These are phyloP conservation scores for Adrianichthys oophorus DNA, from an alignment of 2,797 vertebrate species.

Conservation along the genomic window DNA sequence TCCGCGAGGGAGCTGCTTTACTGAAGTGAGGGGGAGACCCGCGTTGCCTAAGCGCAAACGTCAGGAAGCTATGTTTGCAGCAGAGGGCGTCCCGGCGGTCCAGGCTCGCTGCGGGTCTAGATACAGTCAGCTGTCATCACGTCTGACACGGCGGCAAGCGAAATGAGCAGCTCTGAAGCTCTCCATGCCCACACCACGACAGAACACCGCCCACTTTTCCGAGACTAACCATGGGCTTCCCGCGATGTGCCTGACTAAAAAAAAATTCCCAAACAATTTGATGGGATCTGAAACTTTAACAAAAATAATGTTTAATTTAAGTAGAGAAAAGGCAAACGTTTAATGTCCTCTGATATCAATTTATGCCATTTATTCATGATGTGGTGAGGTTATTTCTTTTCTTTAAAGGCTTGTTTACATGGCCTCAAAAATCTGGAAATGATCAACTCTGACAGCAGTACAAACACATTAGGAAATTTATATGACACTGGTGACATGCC, in stretches of 20 bases:
- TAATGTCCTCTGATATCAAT: no score
- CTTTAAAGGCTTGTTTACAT: no score
- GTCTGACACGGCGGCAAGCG: slow-evolving; percentile 20
- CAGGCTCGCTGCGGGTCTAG: slow-evolving; percentile 9
- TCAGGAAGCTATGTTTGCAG: slow-evolving; percentile 7
- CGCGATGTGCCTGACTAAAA: slow-evolving; percentile 69
- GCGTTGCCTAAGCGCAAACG: neutral
- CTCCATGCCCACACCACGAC: slow-evolving; percentile 66
- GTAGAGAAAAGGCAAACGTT: no score
- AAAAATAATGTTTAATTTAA: no score
- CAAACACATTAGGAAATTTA: no score
- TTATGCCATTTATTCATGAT: no score
- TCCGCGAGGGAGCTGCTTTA: neutral
- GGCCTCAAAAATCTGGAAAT: no score
- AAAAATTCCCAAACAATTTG: neutral
- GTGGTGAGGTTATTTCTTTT: no score
- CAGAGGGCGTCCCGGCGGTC: slow-evolving; percentile 10
- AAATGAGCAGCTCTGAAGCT: slow-evolving; percentile 26
- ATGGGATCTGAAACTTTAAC: no score
- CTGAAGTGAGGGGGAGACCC: no score
- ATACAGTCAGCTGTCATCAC: slow-evolving; percentile 76
- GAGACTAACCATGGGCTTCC: slow-evolving; percentile 51
- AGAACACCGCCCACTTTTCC: slow-evolving; percentile 70
- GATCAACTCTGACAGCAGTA: no score
- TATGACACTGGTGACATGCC: no score